These are phyloP conservation scores for Bambusicola thoracicus DNA, from an alignment of 2,113 vertebrate genomes.

Conservation along the genomic window DNA sequence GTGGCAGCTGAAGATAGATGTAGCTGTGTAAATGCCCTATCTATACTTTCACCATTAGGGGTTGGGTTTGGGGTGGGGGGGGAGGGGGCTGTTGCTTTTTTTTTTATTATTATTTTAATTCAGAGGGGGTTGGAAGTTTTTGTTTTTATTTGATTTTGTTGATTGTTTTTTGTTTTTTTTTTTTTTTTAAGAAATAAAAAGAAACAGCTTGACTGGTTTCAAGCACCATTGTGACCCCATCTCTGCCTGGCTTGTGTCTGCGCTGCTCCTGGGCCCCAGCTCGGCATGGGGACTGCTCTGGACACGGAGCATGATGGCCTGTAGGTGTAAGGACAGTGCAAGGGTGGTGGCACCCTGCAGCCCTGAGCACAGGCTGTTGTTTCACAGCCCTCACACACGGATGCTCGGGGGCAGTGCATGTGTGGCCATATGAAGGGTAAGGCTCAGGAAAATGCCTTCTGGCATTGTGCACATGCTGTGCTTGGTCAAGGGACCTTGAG, in stretches of 20 bases:
- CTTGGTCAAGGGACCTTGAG: not conserved
- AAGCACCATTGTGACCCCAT: conserved; percentile 70
- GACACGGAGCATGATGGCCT: not conserved
- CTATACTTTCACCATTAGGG: conserved; percentile 28
- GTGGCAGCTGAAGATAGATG: conserved; percentile 55
- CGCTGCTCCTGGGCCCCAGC: not conserved
- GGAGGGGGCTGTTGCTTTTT: not conserved
- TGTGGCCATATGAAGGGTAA: not conserved
- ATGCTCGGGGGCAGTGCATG: rapidly evolving
- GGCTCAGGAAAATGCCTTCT: not conserved
- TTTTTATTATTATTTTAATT: not conserved
- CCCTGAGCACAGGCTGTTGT: not conserved
- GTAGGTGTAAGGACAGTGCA: rapidly evolving
- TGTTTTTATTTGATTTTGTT: not conserved
- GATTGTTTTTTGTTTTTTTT: not conserved
- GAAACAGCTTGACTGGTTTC: conserved; percentile 84
- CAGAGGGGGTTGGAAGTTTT: not conserved
- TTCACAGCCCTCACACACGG: rapidly evolving
- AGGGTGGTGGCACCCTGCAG: rapidly evolving
- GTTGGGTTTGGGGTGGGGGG: not conserved
- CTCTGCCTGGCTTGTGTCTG: not conserved
- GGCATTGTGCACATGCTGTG: too few species aligned
- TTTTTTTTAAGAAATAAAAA: conserved; percentile 63
- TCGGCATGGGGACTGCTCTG: not conserved
- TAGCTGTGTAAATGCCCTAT: conserved; percentile 76